These are phyloP conservation scores for Acanthosepion esculentum DNA, from an alignment of 2,888 invertebrate species.

Conservation along the genomic window DNA sequence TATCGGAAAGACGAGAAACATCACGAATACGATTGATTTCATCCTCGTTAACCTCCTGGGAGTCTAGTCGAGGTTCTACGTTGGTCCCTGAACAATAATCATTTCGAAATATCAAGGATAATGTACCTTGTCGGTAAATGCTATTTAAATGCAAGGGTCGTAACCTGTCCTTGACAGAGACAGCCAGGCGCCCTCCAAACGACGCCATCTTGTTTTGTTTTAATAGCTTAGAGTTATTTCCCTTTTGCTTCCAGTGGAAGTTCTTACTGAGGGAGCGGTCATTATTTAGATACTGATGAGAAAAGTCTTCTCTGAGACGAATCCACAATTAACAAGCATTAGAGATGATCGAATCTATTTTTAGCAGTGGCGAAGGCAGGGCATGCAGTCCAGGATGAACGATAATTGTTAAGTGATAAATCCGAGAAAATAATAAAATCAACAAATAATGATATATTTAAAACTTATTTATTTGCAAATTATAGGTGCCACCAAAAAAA, in stretches of 20 bases:
- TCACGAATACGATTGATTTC: constrained; percentile 50
- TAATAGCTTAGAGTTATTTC: background rate
- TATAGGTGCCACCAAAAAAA: too few species aligned
- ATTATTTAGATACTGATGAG: background rate
- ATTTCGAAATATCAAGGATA: background rate
- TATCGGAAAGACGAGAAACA: constrained; percentile 49
- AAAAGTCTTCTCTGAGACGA: too few species aligned
- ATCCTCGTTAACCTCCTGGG: constrained; percentile 34
- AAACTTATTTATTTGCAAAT: too few species aligned
- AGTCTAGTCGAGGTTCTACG: background rate
- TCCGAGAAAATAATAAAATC: too few species aligned
- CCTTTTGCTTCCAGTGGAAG: background rate
- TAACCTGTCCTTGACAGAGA: background rate
- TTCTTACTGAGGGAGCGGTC: background rate
- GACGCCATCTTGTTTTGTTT: constrained; percentile 38
- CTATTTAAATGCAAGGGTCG: background rate
- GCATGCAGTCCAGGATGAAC: too few species aligned
- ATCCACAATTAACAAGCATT: too few species aligned
- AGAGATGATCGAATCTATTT: too few species aligned
- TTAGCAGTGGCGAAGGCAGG: too few species aligned
- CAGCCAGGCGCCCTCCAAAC: background rate
- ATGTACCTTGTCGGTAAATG: background rate
- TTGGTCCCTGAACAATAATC: background rate
- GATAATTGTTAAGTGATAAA: too few species aligned
- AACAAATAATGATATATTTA: too few species aligned